Evolutionary conservation across 2,797 vertebrate species (phyloP), one percentile per base, ranked within the genome.

Genomic region (Rhabdomys pumilio): DNA sequence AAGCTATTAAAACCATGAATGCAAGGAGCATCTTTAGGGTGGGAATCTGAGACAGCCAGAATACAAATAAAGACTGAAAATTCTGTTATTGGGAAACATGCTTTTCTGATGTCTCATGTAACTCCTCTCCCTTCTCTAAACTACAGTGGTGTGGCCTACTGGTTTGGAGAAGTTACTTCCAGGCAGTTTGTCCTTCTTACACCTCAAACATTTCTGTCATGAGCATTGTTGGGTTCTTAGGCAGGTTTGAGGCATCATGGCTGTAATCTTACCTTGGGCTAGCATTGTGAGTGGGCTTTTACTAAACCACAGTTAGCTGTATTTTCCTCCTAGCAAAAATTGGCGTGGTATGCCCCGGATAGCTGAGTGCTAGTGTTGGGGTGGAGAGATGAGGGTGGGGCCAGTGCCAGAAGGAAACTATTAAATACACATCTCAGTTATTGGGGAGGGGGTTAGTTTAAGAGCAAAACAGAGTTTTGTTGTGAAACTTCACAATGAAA

Each of bases 311-410:
- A 80, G 3, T 55, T 83, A 79, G 4, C 61, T 89, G 0, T 76
- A 41, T 94, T 97, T 94, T 95, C 73, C 94, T 41, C 31, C 47
- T 82, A 55, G 15, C 75, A 83, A 89, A 92, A 96, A 79, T 24
- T 93, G 41, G 9, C 19, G 29, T 67, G 24, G 34, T 75, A 26
- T 24, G n/a, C 65, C 34, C 80, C 53, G 77, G 41, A 92, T 38
- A 93, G n/a, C 10, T 7, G 3, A 57, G 15, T 91, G 29, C 53
- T 73, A 2, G 9, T 57, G 7, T 84, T 9, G 73, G 59, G n/a
- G n/a, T 10, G n/a, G 17, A 19, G n/a, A 38, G 20, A 1, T n/a
- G 81, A 91, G 7, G 69, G 47, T 85, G 20, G 17, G 17, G 69
- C 0, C 77, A 12, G 15, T 83, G 34, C 13, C 47, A 86, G 31